Base-by-base conservation (phyloP, 2,113 vertebrate genomes). In the Vombatus ursinus region DNA sequence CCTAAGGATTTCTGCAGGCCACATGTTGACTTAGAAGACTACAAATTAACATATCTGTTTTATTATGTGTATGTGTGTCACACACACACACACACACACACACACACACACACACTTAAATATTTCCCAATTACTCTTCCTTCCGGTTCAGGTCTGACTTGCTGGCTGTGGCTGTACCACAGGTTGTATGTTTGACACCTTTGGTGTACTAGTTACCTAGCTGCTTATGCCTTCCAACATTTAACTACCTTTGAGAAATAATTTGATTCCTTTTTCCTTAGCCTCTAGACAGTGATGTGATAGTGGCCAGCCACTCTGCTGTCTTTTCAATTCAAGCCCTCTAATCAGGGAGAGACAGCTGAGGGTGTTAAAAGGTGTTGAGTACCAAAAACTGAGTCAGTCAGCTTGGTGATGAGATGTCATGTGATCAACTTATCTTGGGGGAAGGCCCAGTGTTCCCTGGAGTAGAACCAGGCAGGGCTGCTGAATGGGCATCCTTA, bases 161-260 rank as follows among this genome's bases (percentile, higher is more conserved):
- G 12, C 37, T 77, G 37, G 4, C 37, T 77, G 14, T 1, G 37
- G 37, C 37, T 3, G 22, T 77, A 6, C 37, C 68, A 77, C 5
- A n/a, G 37, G 28, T 61, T 3, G 10, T 61, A 25, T 53, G 23
- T 53, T 53, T 31, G 28, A 61, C 24, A 31, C 57, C 26, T 61
- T 31, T 61, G 54, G 37, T 77, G 4, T 77, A 22, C 37, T 77
- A n/a, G 12, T 77, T 2, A n/a, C 8, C 16, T n/a, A n/a, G 37
- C 14, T 22, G 14, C 68, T 77, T 77, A 37, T 68, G 8, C 61
- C 14, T 68, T n/a, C 61, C 3, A 68, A 3, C 12, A 68, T 68
- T 77, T 93, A 90, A 89, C 23, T n/a, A 84, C 52, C 53, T 92
- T 90, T 68, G 77, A 44, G 91, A 77, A 92, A 8, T 90, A 54